phyloP scores from a whole-genome alignment of 2,888 invertebrate genomes.

The Hemaris fuciformis region DNA sequence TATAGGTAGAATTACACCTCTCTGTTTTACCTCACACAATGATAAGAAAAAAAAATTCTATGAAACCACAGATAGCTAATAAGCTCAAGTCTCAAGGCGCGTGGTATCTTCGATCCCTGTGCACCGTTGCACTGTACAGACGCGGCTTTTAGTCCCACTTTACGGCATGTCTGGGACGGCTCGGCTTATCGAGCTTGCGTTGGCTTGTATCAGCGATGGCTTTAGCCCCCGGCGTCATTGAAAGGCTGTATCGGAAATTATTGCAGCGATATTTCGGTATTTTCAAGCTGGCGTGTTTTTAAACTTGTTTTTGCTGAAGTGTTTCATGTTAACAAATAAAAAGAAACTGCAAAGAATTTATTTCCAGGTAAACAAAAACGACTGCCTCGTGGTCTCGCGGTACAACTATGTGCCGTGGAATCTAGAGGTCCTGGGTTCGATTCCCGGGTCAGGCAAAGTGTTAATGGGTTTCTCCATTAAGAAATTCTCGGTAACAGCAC shows the following conservation, averaged over 20 bases:
- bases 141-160: neutral
- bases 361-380: too few species aligned
- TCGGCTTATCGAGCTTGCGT: neutral
- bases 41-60: neutral
- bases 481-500: too few species aligned
- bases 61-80: neutral
- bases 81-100: neutral
- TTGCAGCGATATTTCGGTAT: neutral
- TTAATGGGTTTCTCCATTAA: too few species aligned
- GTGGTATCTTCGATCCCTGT: too few species aligned
- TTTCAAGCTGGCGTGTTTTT: neutral
- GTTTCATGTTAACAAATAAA: too few species aligned
- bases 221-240: neutral
- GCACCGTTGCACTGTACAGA: neutral
- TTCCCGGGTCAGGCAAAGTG: too few species aligned
- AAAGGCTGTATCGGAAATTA: conserved; percentile 7
- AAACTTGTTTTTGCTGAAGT: too few species aligned
- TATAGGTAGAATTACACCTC: neutral
- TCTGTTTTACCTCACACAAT: neutral
- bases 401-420: too few species aligned
- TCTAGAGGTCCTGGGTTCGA: too few species aligned
- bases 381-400: too few species aligned
- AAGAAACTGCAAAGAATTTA: too few species aligned
- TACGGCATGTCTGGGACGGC: neutral
- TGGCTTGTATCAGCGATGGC: conserved; percentile 2